phyloP scores from a whole-genome alignment of 2,113 vertebrate species.

The Halcyon senegalensis region DNA sequence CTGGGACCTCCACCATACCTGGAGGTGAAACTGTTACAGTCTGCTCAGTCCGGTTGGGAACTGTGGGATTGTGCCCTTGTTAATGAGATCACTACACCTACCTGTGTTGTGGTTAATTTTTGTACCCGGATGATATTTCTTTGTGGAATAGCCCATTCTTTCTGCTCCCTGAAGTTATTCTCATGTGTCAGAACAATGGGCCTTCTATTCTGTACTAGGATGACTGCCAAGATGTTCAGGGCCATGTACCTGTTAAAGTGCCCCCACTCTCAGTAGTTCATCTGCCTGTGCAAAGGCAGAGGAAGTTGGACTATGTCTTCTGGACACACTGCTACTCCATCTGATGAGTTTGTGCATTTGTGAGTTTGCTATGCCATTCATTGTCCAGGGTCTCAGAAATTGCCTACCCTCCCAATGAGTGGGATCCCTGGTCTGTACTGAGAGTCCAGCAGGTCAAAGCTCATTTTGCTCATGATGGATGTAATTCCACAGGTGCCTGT shows the following conservation, averaged over 20 bases:
- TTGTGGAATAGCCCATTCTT: neutral
- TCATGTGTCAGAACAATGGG: neutral
- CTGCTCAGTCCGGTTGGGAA: neutral
- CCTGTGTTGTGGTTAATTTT: neutral
- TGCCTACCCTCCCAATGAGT: constrained; percentile 69
- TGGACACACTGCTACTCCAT: neutral
- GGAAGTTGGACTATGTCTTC: neutral
- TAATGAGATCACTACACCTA: neutral
- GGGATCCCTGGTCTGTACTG: constrained; percentile 74
- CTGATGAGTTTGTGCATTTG: neutral
- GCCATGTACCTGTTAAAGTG: neutral
- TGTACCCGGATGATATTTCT: neutral
- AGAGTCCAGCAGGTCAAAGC: constrained; percentile 70
- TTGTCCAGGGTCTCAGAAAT: neutral
- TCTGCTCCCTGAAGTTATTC: neutral
- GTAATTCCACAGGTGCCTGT: constrained; percentile 58
- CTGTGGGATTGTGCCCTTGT: neutral
- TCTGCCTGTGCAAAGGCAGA: neutral
- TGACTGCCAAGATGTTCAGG: neutral
- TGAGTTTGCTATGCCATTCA: neutral
- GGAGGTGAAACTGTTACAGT: neutral
- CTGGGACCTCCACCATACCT: neutral
- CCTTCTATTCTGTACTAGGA: neutral
- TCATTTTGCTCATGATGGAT: constrained; percentile 58
- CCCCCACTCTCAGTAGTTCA: neutral